Conservation (phyloP, 2,888 invertebrate genomes). For the Lasioglossum marginatum region DNA sequence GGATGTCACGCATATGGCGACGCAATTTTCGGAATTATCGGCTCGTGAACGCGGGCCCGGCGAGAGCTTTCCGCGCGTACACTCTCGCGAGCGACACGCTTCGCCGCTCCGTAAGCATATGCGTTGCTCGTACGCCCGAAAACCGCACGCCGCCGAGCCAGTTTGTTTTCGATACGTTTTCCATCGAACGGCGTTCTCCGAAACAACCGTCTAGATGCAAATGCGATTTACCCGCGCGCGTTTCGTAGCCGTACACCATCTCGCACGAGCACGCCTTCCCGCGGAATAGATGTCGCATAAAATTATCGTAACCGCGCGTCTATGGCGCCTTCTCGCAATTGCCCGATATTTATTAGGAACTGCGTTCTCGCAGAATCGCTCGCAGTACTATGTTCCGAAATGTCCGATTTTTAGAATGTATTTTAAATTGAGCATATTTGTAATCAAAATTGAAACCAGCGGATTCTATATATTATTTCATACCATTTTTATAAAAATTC, state of each 20-base stretch:
- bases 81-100: slow-evolving; percentile 31
- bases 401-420: too few relatives aligned
- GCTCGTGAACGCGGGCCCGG: slow-evolving; percentile 66
- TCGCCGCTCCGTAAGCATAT: slow-evolving; percentile 45
- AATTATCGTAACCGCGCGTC: slow-evolving; percentile 65
- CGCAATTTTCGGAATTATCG: slow-evolving; percentile 72
- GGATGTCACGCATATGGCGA: slow-evolving; percentile 64
- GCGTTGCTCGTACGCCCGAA: slow-evolving; percentile 46
- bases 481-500: too few relatives aligned
- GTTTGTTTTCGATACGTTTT: slow-evolving; percentile 74
- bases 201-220: slow-evolving; percentile 57
- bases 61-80: slow-evolving; percentile 54
- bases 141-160: slow-evolving; percentile 62
- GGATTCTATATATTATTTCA: too few relatives aligned
- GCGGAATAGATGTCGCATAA: slow-evolving; percentile 39
- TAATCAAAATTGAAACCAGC: background rate
- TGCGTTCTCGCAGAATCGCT: background rate
- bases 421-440: background rate
- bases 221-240: slow-evolving; percentile 33
- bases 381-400: background rate
- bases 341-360: background rate
- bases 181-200: slow-evolving; percentile 58
- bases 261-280: slow-evolving; percentile 3
- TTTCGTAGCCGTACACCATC: slow-evolving; percentile 19
- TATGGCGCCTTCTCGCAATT: slow-evolving; percentile 13